Base-by-base conservation (phyloP, 2,888 invertebrate species). In the Drosophila setosimentum region DNA sequence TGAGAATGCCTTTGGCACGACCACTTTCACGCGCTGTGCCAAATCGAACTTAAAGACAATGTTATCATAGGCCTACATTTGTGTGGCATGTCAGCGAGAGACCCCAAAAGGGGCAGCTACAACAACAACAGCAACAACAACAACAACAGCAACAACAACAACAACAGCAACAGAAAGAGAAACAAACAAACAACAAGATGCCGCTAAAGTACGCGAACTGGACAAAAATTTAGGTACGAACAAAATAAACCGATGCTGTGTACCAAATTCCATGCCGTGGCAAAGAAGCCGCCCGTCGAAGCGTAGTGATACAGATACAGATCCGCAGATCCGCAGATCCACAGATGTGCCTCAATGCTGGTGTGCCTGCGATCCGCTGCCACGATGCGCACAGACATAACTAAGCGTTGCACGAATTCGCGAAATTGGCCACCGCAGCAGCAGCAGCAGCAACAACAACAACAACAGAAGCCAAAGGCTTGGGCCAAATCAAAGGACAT, bases 351-450 rank as follows among this genome's bases (percentile, higher is more conserved):
- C 51, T 32, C 60, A 69, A 69, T 61, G 55, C 60, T 59, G 37
- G 58, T 60, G 45, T 37, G 66, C 55, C 55, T 33, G 37, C n/a
- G 24, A 32, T 54, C 42, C 29, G 16, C 30, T 55, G 54, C 55
- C 45, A 45, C 62, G 57, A 45, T 58, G 58, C 18, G 57, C 40
- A 48, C 55, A 51, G 74, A 84, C 81, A 80, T 80, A 83, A 83
- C 81, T 86, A 82, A 80, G 83, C 83, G 85, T 87, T 87, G 89
- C 86, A 87, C 87, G 86, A 87, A 87, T 89, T 87, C 89, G 82
- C 78, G 76, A 87, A 87, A 87, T 87, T 87, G 87, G 89, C 86
- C 87, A 89, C 85, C 85, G 76, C 87, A 72, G 76, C 81, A 80
- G 83, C 74, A 55, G 40, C 69, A 69, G 27, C 68, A 50, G 0